Evolutionary conservation across 64 coral and sea anemone genomes (phyloP), one percentile per base, ranked within the genome.

Genomic region (Montipora sp.): DNA sequence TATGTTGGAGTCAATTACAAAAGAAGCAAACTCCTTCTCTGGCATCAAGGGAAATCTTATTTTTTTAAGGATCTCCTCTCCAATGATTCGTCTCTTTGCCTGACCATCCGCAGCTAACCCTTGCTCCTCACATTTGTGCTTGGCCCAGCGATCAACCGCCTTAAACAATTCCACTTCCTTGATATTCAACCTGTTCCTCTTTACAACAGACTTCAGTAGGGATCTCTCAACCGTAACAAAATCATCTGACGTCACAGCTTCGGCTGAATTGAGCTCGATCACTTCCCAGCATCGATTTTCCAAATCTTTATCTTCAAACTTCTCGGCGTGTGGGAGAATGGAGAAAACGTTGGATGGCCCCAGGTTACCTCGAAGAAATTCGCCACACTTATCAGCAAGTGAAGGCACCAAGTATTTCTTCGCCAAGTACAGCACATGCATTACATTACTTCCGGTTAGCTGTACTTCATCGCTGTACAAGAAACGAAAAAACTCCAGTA

Each of bases 241-340:
- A 18, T 67, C 80, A 47, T 83, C 59, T 68, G 80, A 66, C 44
- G 60, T 68, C 59, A 66, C 13, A 66, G 80, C 80, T 83, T 83
- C 80, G 15, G 47, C 59, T 16, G 80, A 48, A 4, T 83, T 13
- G 15, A 12, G 10, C 13, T 83, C 27, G 19, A 83, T 45, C 59
- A 83, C 80, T 68, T 68, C 14, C 80, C 80, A 83, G 80, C 80
- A 83, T 66, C 60, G 22, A 83, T 68, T 36, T 83, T 83, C 80
- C 16, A 83, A 66, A 68, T 83, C 80, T 46, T 83, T 83, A 46
- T 83, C 59, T 60, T 83, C 80, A 47, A 68, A 83, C 67, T 83
- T 83, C 59, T 66, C 58, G 11, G 80, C 80, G 80, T 83, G 16
- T 11, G 80, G 59, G 13, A 83, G 59, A 66, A 83, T 68, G 5